Conservation (phyloP, 2,888 invertebrate species). For the Sericinus montela region DNA sequence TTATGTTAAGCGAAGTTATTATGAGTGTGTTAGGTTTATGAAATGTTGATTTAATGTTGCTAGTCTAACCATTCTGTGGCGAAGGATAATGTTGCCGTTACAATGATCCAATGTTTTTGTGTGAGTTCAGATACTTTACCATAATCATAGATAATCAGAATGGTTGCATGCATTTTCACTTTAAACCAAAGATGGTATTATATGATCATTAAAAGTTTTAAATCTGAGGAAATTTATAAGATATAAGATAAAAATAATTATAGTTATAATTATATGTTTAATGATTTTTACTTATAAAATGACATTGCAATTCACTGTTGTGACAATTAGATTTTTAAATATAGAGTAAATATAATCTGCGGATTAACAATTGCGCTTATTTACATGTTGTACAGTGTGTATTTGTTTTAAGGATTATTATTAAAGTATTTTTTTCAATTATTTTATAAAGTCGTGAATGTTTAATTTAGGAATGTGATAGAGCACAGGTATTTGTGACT, state of each 20-base stretch:
- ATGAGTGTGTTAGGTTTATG: slow-evolving; percentile 19
- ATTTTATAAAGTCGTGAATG: neutral
- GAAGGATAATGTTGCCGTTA: neutral
- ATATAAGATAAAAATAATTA: neutral
- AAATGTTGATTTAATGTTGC: slow-evolving; percentile 30
- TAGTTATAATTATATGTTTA: neutral
- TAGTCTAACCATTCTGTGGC: slow-evolving; percentile 34
- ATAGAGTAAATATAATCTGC: neutral
- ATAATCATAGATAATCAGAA: neutral
- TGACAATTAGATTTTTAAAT: slow-evolving; percentile 1
- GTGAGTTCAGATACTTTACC: too few species aligned
- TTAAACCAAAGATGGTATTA: slow-evolving; percentile 74
- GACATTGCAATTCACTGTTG: slow-evolving; percentile 9
- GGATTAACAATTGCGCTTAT: neutral
- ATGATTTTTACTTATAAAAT: slow-evolving; percentile 3
- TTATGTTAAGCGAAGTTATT: slow-evolving; percentile 31
- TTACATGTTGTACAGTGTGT: too few species aligned
- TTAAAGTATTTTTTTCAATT: neutral
- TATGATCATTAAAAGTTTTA: slow-evolving; percentile 35
- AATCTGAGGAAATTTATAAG: neutral
- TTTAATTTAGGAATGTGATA: neutral
- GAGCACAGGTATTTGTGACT: slow-evolving; percentile 1
- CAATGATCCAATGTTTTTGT: too few species aligned
- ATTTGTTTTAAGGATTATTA: too few species aligned
- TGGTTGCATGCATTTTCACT: slow-evolving; percentile 37